Conservation (phyloP, 1,140 invertebrate species). For the Drosophila bocki region DNA sequence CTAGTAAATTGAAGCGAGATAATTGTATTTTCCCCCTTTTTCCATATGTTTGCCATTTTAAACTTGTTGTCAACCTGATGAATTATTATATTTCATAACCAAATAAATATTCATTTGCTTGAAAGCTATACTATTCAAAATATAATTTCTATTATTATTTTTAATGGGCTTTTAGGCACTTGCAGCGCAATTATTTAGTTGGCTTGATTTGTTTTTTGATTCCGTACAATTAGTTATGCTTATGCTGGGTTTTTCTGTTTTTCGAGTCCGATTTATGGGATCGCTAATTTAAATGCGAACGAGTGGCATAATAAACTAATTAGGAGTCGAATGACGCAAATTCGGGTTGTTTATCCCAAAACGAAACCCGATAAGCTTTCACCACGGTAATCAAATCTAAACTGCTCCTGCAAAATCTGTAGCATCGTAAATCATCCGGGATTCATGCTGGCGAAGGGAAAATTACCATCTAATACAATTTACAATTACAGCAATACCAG, state of each 20-base stretch:
- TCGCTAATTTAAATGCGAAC: conserved; percentile 38
- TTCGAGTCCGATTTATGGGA: conserved; percentile 23
- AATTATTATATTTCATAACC: background rate
- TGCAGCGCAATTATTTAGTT: conserved; percentile 6
- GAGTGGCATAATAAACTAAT: conserved; percentile 41
- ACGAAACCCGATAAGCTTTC: conserved; percentile 51
- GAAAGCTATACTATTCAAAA: conserved; percentile 3
- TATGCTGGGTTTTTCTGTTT: conserved; percentile 50
- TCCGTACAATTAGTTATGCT: conserved; percentile 27
- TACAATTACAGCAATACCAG: conserved; percentile 17
- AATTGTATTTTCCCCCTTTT: background rate
- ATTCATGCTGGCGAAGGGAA: conserved; percentile 18
- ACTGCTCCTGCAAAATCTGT: conserved; percentile 1
- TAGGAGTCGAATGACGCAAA: conserved; percentile 51
- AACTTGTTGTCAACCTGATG: conserved; percentile 10
- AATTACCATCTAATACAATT: conserved; percentile 36
- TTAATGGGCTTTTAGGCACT: background rate
- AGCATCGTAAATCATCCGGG: conserved; percentile 38
- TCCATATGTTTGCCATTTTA: background rate
- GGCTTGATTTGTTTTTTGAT: background rate
- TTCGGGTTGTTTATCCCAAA: conserved; percentile 44
- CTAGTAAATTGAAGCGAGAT: background rate
- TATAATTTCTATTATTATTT: conserved; percentile 5
- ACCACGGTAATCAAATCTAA: conserved; percentile 47
- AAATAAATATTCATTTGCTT: conserved; percentile 4